These are phyloP conservation scores for Coelogynopora nodosa DNA, from an alignment of 2,888 invertebrate species.

Conservation along the genomic window DNA sequence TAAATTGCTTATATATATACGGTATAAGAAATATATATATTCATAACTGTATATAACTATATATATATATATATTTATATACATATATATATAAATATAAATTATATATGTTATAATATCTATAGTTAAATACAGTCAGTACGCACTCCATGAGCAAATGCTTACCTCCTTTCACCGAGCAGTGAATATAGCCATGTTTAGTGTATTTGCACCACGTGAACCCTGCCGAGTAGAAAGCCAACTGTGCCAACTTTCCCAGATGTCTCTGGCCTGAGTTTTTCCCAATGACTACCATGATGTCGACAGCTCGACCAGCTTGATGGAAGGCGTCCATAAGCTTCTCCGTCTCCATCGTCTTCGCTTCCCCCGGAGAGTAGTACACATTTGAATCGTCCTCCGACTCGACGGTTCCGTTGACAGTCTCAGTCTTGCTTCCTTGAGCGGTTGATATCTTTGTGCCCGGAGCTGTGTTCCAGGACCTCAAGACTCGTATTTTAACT, in stretches of 20 bases:
- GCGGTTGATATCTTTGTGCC: neutral
- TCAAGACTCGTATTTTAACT: neutral
- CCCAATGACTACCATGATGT: constrained; percentile 7
- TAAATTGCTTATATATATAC: too few species aligned
- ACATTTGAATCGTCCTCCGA: neutral
- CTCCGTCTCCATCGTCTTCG: neutral
- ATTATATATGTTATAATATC: too few species aligned
- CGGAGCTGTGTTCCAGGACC: neutral
- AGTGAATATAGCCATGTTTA: neutral
- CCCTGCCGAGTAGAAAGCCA: constrained; percentile 35
- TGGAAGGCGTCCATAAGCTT: constrained; percentile 13
- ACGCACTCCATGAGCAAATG: too few species aligned
- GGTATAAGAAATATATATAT: too few species aligned
- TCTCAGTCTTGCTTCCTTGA: neutral
- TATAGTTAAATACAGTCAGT: neutral
- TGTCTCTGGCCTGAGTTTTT: neutral
- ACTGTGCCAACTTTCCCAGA: constrained; percentile 31
- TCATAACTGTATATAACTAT: too few species aligned
- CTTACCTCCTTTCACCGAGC: constrained; percentile 37
- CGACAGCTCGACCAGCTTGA: constrained; percentile 35
- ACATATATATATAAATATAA: too few species aligned
- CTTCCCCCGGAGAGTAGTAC: too few species aligned
- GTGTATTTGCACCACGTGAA: constrained; percentile 41
- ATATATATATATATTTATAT: too few species aligned
- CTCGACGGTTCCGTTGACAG: neutral